phyloP scores from a whole-genome alignment of 2,888 invertebrate genomes.

The Clitarchus hookeri region DNA sequence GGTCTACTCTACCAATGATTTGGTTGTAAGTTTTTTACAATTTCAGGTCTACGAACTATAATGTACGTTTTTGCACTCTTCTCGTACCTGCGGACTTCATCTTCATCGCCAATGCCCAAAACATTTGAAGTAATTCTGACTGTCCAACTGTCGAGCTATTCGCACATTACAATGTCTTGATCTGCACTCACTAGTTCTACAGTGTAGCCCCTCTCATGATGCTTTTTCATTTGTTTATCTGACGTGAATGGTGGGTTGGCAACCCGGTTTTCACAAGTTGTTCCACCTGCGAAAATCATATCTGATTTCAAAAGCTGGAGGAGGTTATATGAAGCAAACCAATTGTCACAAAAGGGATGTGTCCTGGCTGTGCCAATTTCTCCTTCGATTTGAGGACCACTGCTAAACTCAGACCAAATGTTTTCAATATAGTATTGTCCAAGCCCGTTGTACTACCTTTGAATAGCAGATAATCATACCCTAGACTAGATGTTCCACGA shows the following conservation, averaged over 20 bases:
- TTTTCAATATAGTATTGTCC: not conserved
- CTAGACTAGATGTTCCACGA: not conserved
- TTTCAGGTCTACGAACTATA: slow-evolving; percentile 43
- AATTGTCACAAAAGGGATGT: not conserved
- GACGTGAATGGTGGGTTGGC: slow-evolving; percentile 32
- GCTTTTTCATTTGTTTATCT: slow-evolving; percentile 38
- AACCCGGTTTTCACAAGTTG: slow-evolving; percentile 29
- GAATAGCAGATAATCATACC: not conserved
- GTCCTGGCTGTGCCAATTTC: not conserved
- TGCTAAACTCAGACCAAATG: not conserved
- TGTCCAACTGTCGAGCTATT: slow-evolving; percentile 48
- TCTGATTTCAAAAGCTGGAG: slow-evolving; percentile 47
- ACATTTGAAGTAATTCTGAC: slow-evolving; percentile 47
- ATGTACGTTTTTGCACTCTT: slow-evolving; percentile 43
- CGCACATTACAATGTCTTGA: slow-evolving; percentile 40
- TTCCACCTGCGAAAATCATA: slow-evolving; percentile 11
- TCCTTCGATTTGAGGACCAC: not conserved
- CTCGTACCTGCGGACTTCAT: slow-evolving; percentile 45
- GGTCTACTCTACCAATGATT: not conserved
- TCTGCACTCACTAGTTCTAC: slow-evolving; percentile 41
- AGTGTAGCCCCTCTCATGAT: slow-evolving; percentile 31
- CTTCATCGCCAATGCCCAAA: slow-evolving; percentile 44
- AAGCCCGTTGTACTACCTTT: not conserved
- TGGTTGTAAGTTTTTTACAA: slow-evolving; percentile 43
- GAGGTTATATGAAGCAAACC: slow-evolving; percentile 36